These are phyloP conservation scores for Gyrodactylus bullatarudis DNA, from an alignment of 1,140 invertebrate species.

Conservation along the genomic window DNA sequence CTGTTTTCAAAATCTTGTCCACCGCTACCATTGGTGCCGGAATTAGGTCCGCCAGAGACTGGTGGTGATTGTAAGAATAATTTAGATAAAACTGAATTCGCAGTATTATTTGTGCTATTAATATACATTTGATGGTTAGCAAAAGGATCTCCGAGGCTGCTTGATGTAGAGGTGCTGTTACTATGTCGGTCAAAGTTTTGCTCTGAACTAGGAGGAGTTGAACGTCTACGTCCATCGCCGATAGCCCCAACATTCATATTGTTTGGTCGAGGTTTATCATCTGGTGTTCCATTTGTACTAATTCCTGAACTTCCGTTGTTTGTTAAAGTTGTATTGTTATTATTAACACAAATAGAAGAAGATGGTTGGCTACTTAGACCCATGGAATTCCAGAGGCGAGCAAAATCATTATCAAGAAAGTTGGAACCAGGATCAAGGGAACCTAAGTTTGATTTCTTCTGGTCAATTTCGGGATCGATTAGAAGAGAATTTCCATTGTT, in stretches of 20 bases:
- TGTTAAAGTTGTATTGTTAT: background rate
- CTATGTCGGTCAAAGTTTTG: background rate
- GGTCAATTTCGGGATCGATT: background rate
- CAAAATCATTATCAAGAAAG: background rate
- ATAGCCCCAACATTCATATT: background rate
- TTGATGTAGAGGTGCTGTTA: background rate
- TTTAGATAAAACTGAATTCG: background rate
- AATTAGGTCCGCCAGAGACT: too few relatives aligned
- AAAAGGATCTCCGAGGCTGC: background rate
- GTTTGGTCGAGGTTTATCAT: background rate
- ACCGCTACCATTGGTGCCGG: too few relatives aligned
- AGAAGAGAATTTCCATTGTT: too few relatives aligned
- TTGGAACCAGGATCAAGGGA: background rate
- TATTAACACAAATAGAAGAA: background rate
- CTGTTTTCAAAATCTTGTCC: background rate
- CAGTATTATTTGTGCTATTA: background rate
- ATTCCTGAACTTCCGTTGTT: background rate
- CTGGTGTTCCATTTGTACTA: background rate
- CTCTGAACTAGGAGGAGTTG: background rate
- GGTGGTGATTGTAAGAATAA: background rate
- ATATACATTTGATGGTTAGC: background rate
- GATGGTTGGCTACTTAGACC: too few relatives aligned
- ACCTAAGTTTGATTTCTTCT: background rate
- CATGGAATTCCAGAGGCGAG: background rate
- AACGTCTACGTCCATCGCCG: background rate